Conservation (phyloP, 2,113 vertebrate genomes). For the Merops nubicus region DNA sequence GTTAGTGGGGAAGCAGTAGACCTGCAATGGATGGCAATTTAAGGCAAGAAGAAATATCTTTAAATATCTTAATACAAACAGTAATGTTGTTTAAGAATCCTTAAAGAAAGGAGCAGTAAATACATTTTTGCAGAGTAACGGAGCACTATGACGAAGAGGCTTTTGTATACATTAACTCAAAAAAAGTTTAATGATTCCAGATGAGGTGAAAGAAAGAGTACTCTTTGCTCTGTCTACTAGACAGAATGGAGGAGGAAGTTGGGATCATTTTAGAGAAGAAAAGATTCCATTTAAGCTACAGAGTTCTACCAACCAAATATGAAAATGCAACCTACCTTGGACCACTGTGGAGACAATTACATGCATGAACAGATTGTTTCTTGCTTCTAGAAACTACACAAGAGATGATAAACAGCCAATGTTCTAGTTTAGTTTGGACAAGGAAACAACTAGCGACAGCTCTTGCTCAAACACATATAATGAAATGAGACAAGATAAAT, state of each 20-base stretch:
- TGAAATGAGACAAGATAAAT: neutral
- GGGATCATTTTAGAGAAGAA: neutral
- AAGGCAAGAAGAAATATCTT: neutral
- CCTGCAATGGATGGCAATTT: neutral
- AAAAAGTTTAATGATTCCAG: neutral
- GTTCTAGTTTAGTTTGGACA: neutral
- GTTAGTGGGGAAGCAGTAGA: neutral
- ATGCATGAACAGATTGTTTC: neutral
- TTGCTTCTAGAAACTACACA: neutral
- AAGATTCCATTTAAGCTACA: neutral
- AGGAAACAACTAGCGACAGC: neutral
- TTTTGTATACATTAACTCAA: neutral
- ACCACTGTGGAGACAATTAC: neutral
- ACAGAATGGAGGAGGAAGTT: neutral
- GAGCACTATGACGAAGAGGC: neutral
- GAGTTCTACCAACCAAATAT: neutral
- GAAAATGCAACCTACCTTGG: neutral
- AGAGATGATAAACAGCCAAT: neutral
- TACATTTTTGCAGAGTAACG: neutral
- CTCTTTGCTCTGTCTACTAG: neutral
- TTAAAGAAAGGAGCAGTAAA: neutral
- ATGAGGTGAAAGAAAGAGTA: neutral
- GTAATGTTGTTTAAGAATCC: neutral
- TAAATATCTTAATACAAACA: neutral
- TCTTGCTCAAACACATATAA: neutral